A percentile compares a stretch with the other conserved stretches of the same genome.
Conservation (phyloP, 2,113 vertebrate genomes). For the Forbesichthys papilliferus region DNA sequence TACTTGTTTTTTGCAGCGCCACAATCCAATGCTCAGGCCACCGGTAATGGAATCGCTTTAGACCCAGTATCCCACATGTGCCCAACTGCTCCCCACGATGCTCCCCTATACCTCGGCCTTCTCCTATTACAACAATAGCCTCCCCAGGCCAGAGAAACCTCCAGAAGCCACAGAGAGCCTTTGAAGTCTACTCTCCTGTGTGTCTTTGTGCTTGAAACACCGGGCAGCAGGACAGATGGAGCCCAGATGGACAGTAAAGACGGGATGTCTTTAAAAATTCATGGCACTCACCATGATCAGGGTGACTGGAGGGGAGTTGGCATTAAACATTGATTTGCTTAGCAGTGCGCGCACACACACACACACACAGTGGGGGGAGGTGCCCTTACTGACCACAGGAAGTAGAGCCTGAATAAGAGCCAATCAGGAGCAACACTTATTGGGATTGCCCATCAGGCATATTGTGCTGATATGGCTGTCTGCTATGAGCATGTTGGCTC, state of each 20-base stretch:
- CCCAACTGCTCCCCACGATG: neutral
- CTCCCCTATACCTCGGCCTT: slow-evolving; percentile 14
- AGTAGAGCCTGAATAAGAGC: slow-evolving; percentile 59
- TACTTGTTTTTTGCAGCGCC: too few relatives aligned
- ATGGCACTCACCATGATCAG: slow-evolving; percentile 74
- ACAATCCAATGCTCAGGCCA: slow-evolving; percentile 20
- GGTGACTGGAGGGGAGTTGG: slow-evolving; percentile 64
- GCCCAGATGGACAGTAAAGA: slow-evolving; percentile 80
- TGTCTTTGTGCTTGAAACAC: slow-evolving; percentile 65
- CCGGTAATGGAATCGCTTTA: slow-evolving; percentile 7
- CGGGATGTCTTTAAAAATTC: slow-evolving; percentile 82
- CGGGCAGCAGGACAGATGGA: slow-evolving; percentile 76
- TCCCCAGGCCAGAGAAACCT: slow-evolving; percentile 50
- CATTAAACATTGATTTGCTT: slow-evolving; percentile 82
- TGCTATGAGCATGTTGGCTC: slow-evolving; percentile 2
- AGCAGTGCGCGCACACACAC: neutral
- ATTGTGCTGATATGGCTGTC: slow-evolving; percentile 71
- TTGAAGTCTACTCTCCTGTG: slow-evolving; percentile 66
- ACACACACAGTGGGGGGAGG: slow-evolving; percentile 37
- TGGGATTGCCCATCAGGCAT: slow-evolving; percentile 62
- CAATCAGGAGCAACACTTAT: slow-evolving; percentile 71
- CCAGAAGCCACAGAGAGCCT: slow-evolving; percentile 55
- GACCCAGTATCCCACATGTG: slow-evolving; percentile 11
- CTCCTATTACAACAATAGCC: slow-evolving; percentile 45
- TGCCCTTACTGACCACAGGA: slow-evolving; percentile 65